phyloP scores from a whole-genome alignment of 2,888 invertebrate species.

The Lasioglossum vierecki region DNA sequence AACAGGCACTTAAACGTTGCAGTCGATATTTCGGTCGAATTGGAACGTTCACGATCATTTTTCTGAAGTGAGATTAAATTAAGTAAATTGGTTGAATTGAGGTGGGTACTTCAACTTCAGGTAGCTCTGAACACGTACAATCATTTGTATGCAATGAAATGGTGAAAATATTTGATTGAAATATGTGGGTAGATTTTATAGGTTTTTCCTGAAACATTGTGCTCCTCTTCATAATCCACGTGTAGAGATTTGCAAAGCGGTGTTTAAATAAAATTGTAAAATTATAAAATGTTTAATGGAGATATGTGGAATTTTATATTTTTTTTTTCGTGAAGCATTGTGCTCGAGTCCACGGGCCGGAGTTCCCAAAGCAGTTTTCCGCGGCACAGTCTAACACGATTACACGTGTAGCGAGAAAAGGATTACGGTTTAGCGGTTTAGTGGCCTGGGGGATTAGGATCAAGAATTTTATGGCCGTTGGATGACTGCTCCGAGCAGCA shows the following conservation, averaged over 20 bases:
- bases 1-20: not conserved
- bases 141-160: not conserved
- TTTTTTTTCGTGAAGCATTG: not conserved
- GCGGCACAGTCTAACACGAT: not conserved
- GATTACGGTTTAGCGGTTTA: not conserved
- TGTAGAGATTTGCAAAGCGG: no score
- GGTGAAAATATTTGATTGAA: not conserved
- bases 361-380: not conserved
- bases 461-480: conserved; percentile 8
- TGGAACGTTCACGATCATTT: not conserved
- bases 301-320: not conserved
- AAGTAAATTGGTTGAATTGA: not conserved
- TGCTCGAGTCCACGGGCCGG: not conserved
- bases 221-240: no score
- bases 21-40: not conserved
- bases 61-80: not conserved
- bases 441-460: conserved; percentile 13
- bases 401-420: conserved; percentile 14
- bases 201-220: no score
- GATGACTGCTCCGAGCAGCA: not conserved
- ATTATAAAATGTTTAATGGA: not conserved
- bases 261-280: not conserved
- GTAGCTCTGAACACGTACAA: no score
- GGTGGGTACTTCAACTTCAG: not conserved
- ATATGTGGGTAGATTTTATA: no score